Evolutionary conservation across 2,113 vertebrate species (phyloP).

Genomic region (Otolemur garnettii): DNA sequence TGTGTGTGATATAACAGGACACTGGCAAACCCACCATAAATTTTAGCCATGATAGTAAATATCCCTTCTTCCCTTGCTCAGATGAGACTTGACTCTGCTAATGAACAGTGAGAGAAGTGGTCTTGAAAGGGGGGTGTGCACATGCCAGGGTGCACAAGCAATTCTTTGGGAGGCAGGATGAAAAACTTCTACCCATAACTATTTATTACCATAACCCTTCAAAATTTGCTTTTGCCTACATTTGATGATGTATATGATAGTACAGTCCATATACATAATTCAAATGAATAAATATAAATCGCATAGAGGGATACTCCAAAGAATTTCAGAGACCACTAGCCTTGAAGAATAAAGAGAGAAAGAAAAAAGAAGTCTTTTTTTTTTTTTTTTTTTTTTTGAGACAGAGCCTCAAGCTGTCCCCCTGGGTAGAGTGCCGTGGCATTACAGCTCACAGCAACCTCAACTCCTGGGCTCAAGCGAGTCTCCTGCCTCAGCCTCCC

Average conservation of each 20-base stretch:
- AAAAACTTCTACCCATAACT: constrained; percentile 6
- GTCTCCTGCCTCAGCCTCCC: too few relatives aligned
- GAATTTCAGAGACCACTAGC: neutral
- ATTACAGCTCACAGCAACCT: too few relatives aligned
- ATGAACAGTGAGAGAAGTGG: neutral
- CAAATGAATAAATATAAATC: constrained; percentile 31
- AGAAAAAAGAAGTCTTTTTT: constrained; percentile 32
- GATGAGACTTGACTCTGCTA: neutral
- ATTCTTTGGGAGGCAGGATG: neutral
- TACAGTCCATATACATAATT: neutral
- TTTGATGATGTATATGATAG: neutral
- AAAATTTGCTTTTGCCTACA: neutral
- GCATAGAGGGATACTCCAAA: neutral
- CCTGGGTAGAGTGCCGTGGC: too few relatives aligned
- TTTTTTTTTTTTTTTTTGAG: too few relatives aligned
- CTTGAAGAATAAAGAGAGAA: neutral
- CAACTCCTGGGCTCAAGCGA: too few relatives aligned
- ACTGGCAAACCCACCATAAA: constrained; percentile 3
- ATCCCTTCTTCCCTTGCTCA: neutral
- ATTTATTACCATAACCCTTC: constrained; percentile 3
- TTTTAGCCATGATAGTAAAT: constrained; percentile 16
- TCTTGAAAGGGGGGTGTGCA: neutral
- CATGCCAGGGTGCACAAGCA: neutral
- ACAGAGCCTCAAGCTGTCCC: too few relatives aligned
- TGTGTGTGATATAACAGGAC: neutral